Evolutionary conservation across 2,797 vertebrate genomes (phyloP).

Genomic region (Scolopax rusticola): DNA sequence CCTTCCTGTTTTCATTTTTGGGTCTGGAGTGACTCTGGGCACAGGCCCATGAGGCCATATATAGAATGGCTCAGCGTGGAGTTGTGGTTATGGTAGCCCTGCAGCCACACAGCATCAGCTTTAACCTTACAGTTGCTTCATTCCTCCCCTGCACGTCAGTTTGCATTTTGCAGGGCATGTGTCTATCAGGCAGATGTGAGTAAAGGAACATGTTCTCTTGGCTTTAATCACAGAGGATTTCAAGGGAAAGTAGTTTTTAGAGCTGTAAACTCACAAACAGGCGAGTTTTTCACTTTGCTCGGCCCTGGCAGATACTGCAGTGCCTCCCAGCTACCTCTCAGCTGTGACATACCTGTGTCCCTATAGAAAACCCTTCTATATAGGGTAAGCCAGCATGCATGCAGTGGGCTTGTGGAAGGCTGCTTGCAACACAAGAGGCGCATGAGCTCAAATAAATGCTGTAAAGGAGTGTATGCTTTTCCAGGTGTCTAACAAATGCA

Average conservation of each 20-base stretch:
- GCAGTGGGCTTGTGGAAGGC: background rate
- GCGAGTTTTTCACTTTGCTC: background rate
- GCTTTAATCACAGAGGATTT: background rate
- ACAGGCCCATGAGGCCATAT: background rate
- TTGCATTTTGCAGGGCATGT: background rate
- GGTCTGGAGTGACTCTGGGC: background rate
- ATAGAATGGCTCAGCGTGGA: background rate
- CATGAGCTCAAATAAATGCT: rapidly evolving
- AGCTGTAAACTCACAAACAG: background rate
- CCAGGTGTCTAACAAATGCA: background rate
- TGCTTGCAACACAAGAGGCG: background rate
- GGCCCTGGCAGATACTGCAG: background rate
- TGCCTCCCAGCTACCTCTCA: background rate
- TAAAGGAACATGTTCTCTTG: background rate
- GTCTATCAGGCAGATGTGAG: background rate
- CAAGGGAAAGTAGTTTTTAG: background rate
- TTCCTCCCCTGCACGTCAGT: background rate
- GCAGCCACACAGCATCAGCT: background rate
- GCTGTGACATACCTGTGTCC: background rate
- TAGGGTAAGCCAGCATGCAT: background rate
- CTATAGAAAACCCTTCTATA: background rate
- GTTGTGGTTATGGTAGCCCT: background rate
- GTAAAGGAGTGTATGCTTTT: background rate
- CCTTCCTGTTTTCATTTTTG: background rate
- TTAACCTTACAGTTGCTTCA: background rate